These are phyloP conservation scores for Forficula auricularia DNA, from an alignment of 1,140 invertebrate species.

Conservation along the genomic window DNA sequence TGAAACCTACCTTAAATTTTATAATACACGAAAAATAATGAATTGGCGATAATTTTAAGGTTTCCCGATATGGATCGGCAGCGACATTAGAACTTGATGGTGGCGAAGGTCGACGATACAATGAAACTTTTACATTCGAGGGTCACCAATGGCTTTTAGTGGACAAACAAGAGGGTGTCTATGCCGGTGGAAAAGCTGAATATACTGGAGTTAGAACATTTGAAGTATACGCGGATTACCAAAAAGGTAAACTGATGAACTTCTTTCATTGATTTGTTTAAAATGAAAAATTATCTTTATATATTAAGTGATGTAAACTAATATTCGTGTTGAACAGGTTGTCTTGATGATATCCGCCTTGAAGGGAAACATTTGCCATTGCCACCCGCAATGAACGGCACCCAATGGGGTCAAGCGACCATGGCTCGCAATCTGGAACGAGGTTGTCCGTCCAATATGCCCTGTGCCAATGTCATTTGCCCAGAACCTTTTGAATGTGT, in stretches of 20 bases:
- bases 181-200: conserved; percentile 85
- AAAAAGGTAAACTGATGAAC: conserved; percentile 68
- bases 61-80: conserved; percentile 69
- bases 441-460: conserved; percentile 83
- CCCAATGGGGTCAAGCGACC: conserved; percentile 85
- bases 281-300: not conserved
- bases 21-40: too few species aligned
- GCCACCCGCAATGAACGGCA: conserved; percentile 81
- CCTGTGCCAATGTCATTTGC: conserved; percentile 80
- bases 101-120: conserved; percentile 84
- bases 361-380: conserved; percentile 83
- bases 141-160: conserved; percentile 83
- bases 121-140: conserved; percentile 79
- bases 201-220: conserved; percentile 82
- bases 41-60: conserved; percentile 20
- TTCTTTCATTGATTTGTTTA: too few species aligned
- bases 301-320: too few species aligned
- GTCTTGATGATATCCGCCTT: conserved; percentile 67
- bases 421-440: conserved; percentile 77
- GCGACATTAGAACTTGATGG: conserved; percentile 87
- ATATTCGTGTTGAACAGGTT: conserved; percentile 35
- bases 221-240: conserved; percentile 88
- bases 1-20: too few species aligned
- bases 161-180: conserved; percentile 86
- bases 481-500: conserved; percentile 87